A percentile compares a stretch with the other conserved stretches of the same genome.
These are phyloP conservation scores for Pediacus dermestoides DNA, from an alignment of 2,888 invertebrate species.

Conservation along the genomic window DNA sequence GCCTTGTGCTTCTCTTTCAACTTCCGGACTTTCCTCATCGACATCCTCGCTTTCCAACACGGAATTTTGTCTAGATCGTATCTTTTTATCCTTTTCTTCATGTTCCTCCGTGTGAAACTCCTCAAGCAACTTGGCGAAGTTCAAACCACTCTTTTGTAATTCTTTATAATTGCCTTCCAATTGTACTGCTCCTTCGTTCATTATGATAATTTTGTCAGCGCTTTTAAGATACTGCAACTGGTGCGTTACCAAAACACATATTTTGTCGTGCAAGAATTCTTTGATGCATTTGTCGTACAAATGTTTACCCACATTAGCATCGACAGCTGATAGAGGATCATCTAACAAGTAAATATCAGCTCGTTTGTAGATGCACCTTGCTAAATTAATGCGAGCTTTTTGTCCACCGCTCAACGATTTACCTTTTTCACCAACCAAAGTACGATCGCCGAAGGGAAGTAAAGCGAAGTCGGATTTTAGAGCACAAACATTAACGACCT, in stretches of 20 bases:
- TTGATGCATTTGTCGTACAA: slow-evolving; percentile 70
- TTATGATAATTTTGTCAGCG: slow-evolving; percentile 45
- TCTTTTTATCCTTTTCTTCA: slow-evolving; percentile 39
- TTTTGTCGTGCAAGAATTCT: slow-evolving; percentile 57
- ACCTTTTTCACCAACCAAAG: slow-evolving; percentile 78
- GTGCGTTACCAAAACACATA: slow-evolving; percentile 66
- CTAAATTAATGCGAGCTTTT: slow-evolving; percentile 76
- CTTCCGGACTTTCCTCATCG: slow-evolving; percentile 38
- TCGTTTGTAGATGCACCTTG: slow-evolving; percentile 70
- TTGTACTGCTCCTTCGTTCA: slow-evolving; percentile 51
- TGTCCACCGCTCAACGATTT: slow-evolving; percentile 82
- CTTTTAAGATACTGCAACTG: slow-evolving; percentile 59
- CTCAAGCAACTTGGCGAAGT: slow-evolving; percentile 51
- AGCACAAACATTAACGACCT: slow-evolving; percentile 64
- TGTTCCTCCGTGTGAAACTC: slow-evolving; percentile 40
- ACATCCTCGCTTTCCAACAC: slow-evolving; percentile 38
- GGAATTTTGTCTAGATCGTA: slow-evolving; percentile 41
- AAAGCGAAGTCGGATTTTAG: slow-evolving; percentile 67
- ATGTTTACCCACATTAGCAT: slow-evolving; percentile 70
- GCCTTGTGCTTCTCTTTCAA: slow-evolving; percentile 41
- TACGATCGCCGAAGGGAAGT: slow-evolving; percentile 72
- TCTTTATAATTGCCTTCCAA: slow-evolving; percentile 51
- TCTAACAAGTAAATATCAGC: slow-evolving; percentile 78
- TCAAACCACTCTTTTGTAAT: slow-evolving; percentile 52
- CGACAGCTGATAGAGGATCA: slow-evolving; percentile 80